A percentile compares a stretch with the other conserved stretches of the same genome.
Conservation (phyloP, 2,113 vertebrate species). For the Cavia aperea region DNA sequence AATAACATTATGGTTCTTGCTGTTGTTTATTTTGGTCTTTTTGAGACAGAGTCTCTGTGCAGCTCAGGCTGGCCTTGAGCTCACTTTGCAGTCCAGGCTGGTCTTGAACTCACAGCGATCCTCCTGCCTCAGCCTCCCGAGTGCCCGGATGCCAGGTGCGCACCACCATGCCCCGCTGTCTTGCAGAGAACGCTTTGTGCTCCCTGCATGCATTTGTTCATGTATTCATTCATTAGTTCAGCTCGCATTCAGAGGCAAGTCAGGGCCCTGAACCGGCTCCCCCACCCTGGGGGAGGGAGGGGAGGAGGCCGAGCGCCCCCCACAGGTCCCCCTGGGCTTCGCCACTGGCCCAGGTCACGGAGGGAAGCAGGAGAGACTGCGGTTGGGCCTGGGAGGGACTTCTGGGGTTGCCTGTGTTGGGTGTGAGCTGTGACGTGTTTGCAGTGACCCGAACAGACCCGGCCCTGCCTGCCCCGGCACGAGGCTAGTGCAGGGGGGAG, state of each 20-base stretch:
- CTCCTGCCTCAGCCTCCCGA: too few species aligned
- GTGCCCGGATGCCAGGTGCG: too few species aligned
- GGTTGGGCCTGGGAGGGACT: not conserved
- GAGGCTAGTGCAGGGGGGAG: rapidly evolving
- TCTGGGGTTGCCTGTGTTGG: not conserved
- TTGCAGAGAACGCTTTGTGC: not conserved
- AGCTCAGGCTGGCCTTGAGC: too few species aligned
- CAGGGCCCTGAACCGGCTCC: not conserved
- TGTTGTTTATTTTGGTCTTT: too few species aligned
- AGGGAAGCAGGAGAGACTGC: not conserved
- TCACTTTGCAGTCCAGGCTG: too few species aligned
- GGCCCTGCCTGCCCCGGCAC: not conserved
- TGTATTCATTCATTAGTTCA: not conserved
- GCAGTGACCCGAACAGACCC: not conserved
- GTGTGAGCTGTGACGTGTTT: not conserved
- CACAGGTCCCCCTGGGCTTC: too few species aligned
- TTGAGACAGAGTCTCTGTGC: too few species aligned
- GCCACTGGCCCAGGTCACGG: not conserved
- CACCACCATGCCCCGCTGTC: too few species aligned
- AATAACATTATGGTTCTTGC: too few species aligned
- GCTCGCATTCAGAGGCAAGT: not conserved
- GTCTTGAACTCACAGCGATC: too few species aligned
- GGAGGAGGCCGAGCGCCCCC: not conserved
- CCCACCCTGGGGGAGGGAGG: not conserved
- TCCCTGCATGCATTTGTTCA: not conserved